Conservation (phyloP, 2,113 vertebrate genomes). For the Clarias gariepinus region DNA sequence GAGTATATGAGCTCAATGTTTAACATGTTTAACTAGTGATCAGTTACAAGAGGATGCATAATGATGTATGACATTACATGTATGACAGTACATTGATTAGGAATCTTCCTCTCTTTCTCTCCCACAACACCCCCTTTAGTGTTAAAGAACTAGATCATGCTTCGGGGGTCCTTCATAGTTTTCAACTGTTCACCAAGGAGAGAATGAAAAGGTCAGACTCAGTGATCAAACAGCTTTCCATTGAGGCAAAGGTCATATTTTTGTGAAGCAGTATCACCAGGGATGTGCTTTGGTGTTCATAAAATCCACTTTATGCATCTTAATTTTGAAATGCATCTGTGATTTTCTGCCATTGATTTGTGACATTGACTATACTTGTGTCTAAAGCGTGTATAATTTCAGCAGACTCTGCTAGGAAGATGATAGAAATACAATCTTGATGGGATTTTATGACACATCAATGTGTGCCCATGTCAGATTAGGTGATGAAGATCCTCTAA, state of each 20-base stretch:
- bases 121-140: neutral
- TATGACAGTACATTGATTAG: neutral
- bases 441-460: neutral
- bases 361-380: no score
- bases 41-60: neutral
- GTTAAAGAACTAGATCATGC: neutral
- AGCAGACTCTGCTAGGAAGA: neutral
- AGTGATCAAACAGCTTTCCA: neutral
- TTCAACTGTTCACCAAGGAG: neutral
- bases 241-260: conserved; percentile 9
- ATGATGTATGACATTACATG: neutral
- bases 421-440: neutral
- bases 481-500: neutral
- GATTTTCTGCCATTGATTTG: neutral
- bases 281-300: neutral
- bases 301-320: neutral
- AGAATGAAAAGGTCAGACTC: conserved; percentile 4
- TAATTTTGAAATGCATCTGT: neutral
- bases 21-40: neutral
- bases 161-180: neutral
- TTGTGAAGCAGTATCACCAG: neutral
- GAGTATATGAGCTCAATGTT: neutral
- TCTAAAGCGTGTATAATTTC: neutral
- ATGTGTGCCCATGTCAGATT: neutral
- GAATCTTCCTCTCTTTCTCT: neutral